These are phyloP conservation scores for Achroia grisella DNA, from an alignment of 1,140 invertebrate species.

Conservation along the genomic window DNA sequence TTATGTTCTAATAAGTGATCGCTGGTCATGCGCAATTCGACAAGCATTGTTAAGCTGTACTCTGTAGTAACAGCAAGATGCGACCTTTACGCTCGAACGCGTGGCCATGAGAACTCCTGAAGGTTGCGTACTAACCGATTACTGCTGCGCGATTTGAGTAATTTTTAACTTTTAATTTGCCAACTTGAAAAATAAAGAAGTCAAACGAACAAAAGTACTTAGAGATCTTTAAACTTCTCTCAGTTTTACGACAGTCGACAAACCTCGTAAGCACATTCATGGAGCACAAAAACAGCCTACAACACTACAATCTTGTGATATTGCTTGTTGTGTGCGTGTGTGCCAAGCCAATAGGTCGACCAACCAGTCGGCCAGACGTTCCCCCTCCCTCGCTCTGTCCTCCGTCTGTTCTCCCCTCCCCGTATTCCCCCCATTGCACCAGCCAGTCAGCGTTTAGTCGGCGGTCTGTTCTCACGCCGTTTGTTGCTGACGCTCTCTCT, in stretches of 20 bases:
- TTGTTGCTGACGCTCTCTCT: slow-evolving; percentile 15
- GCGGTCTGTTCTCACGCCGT: slow-evolving; percentile 24
- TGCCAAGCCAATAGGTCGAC: slow-evolving; percentile 65
- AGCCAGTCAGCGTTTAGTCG: slow-evolving; percentile 59
- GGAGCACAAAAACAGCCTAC: slow-evolving; percentile 41
- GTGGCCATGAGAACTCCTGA: slow-evolving; percentile 60
- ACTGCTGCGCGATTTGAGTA: not conserved
- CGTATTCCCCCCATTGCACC: slow-evolving; percentile 36
- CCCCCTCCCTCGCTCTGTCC: slow-evolving; percentile 61
- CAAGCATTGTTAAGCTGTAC: slow-evolving; percentile 36
- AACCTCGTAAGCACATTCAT: slow-evolving; percentile 6
- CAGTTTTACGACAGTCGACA: not conserved
- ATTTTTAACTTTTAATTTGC: no score
- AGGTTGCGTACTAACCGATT: slow-evolving; percentile 42
- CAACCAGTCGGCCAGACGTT: slow-evolving; percentile 68
- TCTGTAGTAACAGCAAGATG: slow-evolving; percentile 35
- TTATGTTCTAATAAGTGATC: slow-evolving; percentile 7
- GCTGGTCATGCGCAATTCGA: slow-evolving; percentile 15
- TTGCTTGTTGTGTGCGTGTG: slow-evolving; percentile 39
- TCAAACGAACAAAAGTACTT: no score
- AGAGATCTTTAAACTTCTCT: no score
- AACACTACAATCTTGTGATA: slow-evolving; percentile 38
- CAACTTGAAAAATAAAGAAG: no score
- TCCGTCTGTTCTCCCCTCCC: slow-evolving; percentile 48
- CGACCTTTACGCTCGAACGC: slow-evolving; percentile 59